A percentile compares a stretch with the other conserved stretches of the same genome.
Conservation (phyloP, 2,888 invertebrate species). For the Perizoma flavofasciatum region DNA sequence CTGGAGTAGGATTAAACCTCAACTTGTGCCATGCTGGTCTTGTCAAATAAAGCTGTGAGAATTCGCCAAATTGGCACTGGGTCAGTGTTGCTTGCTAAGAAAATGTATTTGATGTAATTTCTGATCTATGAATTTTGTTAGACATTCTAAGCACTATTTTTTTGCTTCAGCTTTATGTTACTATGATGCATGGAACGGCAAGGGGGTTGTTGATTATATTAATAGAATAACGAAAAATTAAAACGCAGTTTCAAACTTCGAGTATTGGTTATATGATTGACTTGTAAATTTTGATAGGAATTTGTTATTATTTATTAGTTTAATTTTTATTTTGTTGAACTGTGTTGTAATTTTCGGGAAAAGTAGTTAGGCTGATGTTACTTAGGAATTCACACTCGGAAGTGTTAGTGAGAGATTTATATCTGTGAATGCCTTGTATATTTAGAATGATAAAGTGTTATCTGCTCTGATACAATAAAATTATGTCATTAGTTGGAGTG, state of each 20-base stretch:
- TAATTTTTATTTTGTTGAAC: slow-evolving; percentile 30
- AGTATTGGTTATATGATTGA: slow-evolving; percentile 20
- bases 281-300: slow-evolving; percentile 36
- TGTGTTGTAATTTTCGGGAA: slow-evolving; percentile 14
- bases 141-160: background rate
- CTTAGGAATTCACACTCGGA: slow-evolving; percentile 16
- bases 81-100: slow-evolving; percentile 26
- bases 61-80: slow-evolving; percentile 3
- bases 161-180: background rate
- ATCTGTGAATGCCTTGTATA: slow-evolving; percentile 60
- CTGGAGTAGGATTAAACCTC: slow-evolving; percentile 55
- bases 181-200: background rate
- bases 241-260: slow-evolving; percentile 18
- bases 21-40: slow-evolving; percentile 2
- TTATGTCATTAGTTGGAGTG: slow-evolving; percentile 30
- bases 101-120: slow-evolving; percentile 6
- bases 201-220: slow-evolving; percentile 1
- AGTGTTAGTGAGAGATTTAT: slow-evolving; percentile 48
- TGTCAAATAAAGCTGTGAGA: slow-evolving; percentile 6
- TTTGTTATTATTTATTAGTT: slow-evolving; percentile 36
- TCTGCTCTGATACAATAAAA: slow-evolving; percentile 52
- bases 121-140: background rate
- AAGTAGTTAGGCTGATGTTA: slow-evolving; percentile 22
- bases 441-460: slow-evolving; percentile 52
- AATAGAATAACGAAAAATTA: slow-evolving; percentile 28